Percentiles rank a stretch among this genome's conserved stretches.
Evolutionary conservation across 1,140 invertebrate species (phyloP).

Genomic region (Lucilia sericata): DNA sequence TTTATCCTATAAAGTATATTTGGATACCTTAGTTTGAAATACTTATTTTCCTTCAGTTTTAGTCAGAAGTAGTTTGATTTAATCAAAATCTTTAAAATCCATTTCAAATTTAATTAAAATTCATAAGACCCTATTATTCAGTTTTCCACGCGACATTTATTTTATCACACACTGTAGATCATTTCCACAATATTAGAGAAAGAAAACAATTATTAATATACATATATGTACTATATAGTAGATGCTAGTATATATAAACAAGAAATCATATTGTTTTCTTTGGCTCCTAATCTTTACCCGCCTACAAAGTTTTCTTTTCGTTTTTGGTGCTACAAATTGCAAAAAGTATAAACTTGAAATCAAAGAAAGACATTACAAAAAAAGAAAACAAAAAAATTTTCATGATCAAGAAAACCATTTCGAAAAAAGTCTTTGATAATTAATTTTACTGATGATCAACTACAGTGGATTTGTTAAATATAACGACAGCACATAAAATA

Average conservation of each 20-base stretch:
- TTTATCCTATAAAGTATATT: too few species aligned
- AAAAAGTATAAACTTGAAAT: neutral
- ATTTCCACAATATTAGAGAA: neutral
- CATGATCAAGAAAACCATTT: neutral
- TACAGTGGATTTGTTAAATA: neutral
- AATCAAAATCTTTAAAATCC: too few species aligned
- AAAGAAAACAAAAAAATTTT: neutral
- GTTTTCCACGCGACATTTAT: too few species aligned
- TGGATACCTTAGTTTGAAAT: too few species aligned
- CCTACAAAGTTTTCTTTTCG: neutral
- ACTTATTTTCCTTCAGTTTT: too few species aligned
- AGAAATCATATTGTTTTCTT: neutral
- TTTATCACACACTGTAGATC: neutral
- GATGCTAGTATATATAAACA: neutral
- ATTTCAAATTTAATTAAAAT: too few species aligned
- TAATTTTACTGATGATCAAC: neutral
- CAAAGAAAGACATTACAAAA: neutral
- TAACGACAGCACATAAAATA: too few species aligned
- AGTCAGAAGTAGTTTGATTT: too few species aligned
- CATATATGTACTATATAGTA: neutral
- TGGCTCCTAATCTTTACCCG: neutral
- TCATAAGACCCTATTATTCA: too few species aligned
- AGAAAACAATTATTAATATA: neutral
- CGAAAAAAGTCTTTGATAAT: neutral
- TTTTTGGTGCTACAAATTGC: neutral